Evolutionary conservation across 2,888 invertebrate species (phyloP).

Genomic region (Sesamia inferens): DNA sequence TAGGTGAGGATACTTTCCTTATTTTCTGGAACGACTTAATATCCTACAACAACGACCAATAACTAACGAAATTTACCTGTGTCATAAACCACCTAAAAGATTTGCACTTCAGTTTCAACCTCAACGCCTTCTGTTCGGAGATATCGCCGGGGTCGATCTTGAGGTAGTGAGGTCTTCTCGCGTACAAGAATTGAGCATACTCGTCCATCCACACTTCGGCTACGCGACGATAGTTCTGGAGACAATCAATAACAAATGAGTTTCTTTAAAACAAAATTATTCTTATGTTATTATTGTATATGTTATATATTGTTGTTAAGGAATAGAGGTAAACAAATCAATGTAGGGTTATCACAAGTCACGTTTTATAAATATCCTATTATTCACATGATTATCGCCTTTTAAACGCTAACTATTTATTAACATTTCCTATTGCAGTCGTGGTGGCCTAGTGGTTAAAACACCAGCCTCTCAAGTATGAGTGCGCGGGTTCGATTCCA

Average conservation of each 20-base stretch:
- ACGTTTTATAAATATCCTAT: no score
- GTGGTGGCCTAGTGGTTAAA: no score
- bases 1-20: background rate
- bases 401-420: no score
- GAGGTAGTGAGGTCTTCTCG: conserved; percentile 93
- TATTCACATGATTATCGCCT: no score
- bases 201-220: conserved; percentile 99
- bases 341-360: no score
- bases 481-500: no score
- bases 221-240: conserved; percentile 96
- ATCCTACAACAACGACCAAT: background rate
- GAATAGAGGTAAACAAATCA: no score
- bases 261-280: no score
- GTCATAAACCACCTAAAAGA: conserved; percentile 98
- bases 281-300: no score
- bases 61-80: conserved; percentile 78
- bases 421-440: no score
- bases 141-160: conserved; percentile 95
- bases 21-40: background rate
- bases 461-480: no score
- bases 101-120: conserved; percentile 95
- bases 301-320: no score
- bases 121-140: conserved; percentile 93
- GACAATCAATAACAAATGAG: background rate
- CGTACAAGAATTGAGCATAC: conserved; percentile 96